These are phyloP conservation scores for Rambutsinella grinnellia DNA, from an alignment of 2,888 invertebrate genomes.

Conservation along the genomic window DNA sequence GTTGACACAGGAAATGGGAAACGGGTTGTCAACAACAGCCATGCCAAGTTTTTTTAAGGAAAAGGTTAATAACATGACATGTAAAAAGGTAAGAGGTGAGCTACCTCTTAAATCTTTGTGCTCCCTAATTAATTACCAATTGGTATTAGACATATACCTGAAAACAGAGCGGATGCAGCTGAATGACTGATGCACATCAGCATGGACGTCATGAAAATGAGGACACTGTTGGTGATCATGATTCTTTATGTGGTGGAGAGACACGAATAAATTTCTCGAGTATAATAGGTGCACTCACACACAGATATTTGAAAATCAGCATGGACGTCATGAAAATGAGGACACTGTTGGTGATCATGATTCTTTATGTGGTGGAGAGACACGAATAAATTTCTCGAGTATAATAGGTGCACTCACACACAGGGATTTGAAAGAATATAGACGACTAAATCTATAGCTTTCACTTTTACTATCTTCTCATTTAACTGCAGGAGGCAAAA, in stretches of 20 bases:
- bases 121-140: too few species aligned
- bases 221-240: conserved; percentile 61
- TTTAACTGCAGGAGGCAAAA: too few species aligned
- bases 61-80: too few species aligned
- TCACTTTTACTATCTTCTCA: too few species aligned
- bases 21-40: too few species aligned
- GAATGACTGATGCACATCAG: conserved; percentile 57
- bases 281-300: conserved; percentile 16
- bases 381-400: conserved; percentile 46
- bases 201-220: conserved; percentile 59
- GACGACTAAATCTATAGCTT: too few species aligned
- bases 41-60: too few species aligned
- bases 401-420: conserved; percentile 16
- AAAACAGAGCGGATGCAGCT: conserved; percentile 56
- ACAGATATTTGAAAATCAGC: conserved; percentile 51
- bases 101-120: too few species aligned
- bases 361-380: conserved; percentile 40
- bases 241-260: conserved; percentile 42
- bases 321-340: conserved; percentile 60
- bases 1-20: too few species aligned
- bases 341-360: conserved; percentile 60
- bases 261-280: conserved; percentile 47
- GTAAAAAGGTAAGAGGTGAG: too few species aligned
- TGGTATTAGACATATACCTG: too few species aligned
- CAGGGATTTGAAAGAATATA: conserved; percentile 46